A percentile compares a stretch with the other conserved stretches of the same genome.
These are phyloP conservation scores for Tupaia tana DNA, from an alignment of 2,113 vertebrate species.

Conservation along the genomic window DNA sequence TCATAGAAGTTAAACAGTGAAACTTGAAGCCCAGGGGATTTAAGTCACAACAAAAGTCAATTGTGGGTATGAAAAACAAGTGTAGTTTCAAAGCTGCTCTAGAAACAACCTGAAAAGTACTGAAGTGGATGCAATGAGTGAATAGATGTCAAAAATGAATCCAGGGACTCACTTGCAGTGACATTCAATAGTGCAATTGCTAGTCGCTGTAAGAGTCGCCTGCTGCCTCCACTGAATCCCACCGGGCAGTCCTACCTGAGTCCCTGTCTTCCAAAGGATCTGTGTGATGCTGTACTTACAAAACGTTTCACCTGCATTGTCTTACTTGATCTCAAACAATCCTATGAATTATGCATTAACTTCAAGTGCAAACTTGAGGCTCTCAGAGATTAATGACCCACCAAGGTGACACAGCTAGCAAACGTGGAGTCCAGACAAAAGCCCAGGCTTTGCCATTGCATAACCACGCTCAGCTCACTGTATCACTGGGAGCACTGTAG, in stretches of 20 bases:
- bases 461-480: neutral
- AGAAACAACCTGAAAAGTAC: neutral
- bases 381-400: neutral
- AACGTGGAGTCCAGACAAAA: neutral
- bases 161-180: neutral
- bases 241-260: neutral
- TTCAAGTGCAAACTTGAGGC: neutral
- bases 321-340: neutral
- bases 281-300: neutral
- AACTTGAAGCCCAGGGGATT: neutral
- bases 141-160: neutral
- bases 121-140: neutral
- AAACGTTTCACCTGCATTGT: neutral
- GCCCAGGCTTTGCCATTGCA: neutral
- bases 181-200: neutral
- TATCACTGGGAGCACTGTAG: neutral
- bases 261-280: neutral
- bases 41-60: neutral
- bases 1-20: neutral
- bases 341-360: neutral
- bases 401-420: neutral
- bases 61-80: neutral
- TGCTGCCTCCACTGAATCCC: neutral
- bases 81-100: neutral
- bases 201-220: neutral